Base-by-base conservation (phyloP, 2,888 invertebrate species). In the Callyntrura guangdongensis region DNA sequence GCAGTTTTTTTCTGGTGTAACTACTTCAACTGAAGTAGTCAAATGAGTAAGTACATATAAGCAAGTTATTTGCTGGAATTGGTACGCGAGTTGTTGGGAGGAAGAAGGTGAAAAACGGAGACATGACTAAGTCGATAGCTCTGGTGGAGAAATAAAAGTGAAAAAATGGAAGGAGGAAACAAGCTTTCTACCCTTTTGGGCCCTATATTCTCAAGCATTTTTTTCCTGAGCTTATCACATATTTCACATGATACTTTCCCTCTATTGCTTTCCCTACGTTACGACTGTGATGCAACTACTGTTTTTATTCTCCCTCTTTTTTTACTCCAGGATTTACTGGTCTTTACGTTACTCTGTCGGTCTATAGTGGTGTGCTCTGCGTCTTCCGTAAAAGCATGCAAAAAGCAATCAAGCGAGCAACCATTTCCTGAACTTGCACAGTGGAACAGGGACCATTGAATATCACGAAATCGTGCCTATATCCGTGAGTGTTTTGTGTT, bases 331-430 rank as follows among this genome's bases (percentile, higher is more conserved):
- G 84, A 64, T 84, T 89, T 89, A 61, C 84, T 67, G 64, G 83
- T 85, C 53, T 89, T 85, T 86, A 84, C 79, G 74, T 17, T 81
- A 59, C 79, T 9, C 77, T 25, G 59, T 79, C n/a, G 27, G 20
- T 69, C 27, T 69, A 20, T 49, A 81, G 59, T 83, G 47, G 49
- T n/a, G 61, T 45, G 25, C 83, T 83, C 67, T 64, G 14, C n/a
- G 47, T 47, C 59, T 47, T 67, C 47, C n/a, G 67, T 84, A 69
- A 45, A 59, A 59, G 81, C 90, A 85, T 90, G 85, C 90, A 86
- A 79, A 85, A 90, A 86, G 90, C 90, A 90, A 90, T 90, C 90
- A 90, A 77, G 85, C 90, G 85, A 90, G 77, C 85, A 90, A 86
- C 90, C 90, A 90, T 90, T 90, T 90, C 90, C 90, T 79, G 72